phyloP scores from a whole-genome alignment of 2,888 invertebrate genomes.

The Lochmaea capreae region DNA sequence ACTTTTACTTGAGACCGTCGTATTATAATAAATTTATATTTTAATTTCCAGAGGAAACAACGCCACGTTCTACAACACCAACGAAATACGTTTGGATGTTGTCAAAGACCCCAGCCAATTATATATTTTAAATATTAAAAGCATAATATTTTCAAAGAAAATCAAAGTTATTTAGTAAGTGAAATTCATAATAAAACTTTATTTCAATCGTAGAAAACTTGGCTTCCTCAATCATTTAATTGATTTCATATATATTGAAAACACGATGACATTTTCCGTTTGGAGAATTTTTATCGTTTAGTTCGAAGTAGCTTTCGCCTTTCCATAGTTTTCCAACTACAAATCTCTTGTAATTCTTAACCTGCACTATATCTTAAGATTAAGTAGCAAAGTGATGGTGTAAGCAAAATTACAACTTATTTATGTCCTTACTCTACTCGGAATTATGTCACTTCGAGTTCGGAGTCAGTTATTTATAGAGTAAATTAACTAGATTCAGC shows the following conservation, averaged over 20 bases:
- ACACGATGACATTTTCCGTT: background rate
- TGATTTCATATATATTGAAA: background rate
- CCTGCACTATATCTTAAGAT: constrained; percentile 39
- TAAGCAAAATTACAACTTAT: constrained; percentile 39
- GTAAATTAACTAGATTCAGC: constrained; percentile 33
- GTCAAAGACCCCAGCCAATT: too few relatives aligned
- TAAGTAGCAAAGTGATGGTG: constrained; percentile 36
- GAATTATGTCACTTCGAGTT: constrained; percentile 34
- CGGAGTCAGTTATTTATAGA: constrained; percentile 30
- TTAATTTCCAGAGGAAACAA: too few relatives aligned
- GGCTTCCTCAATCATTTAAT: background rate
- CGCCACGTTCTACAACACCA: too few relatives aligned
- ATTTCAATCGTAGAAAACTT: too few relatives aligned
- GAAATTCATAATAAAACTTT: too few relatives aligned
- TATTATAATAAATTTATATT: too few relatives aligned
- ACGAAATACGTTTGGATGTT: too few relatives aligned
- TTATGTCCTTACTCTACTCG: constrained; percentile 30
- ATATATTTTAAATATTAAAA: too few relatives aligned
- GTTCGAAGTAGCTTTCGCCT: constrained; percentile 22
- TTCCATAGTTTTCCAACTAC: constrained; percentile 30
- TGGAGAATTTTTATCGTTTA: constrained; percentile 13
- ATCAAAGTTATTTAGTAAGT: too few relatives aligned
- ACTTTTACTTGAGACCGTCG: too few relatives aligned
- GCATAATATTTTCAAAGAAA: too few relatives aligned
- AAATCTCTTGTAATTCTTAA: constrained; percentile 39